Conservation (phyloP, 2,888 invertebrate species). For the Melieria picta region DNA sequence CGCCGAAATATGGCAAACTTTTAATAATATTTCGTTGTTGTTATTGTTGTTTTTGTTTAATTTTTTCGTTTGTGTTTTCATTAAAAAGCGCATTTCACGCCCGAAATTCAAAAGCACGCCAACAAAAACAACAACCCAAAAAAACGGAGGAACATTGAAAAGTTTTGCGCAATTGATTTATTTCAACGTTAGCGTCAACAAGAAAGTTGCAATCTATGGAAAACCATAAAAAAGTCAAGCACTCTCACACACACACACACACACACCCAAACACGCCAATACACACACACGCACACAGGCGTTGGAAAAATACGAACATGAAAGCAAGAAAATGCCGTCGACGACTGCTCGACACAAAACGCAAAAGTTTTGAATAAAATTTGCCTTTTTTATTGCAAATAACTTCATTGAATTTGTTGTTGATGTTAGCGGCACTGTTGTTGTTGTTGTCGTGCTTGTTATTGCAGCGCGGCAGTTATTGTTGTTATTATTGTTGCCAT, state of each 20-base stretch:
- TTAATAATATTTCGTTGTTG: no score
- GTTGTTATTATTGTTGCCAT: background rate
- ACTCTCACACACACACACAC: conserved; percentile 10
- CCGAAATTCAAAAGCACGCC: background rate
- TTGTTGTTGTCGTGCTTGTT: background rate
- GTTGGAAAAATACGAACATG: conserved; percentile 15
- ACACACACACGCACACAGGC: conserved; percentile 1
- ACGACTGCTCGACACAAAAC: background rate
- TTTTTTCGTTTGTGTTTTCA: no score
- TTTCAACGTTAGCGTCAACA: background rate
- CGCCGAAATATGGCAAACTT: no score
- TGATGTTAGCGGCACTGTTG: background rate
- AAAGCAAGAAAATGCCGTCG: background rate
- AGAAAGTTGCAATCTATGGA: background rate
- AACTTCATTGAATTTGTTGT: conserved; percentile 2
- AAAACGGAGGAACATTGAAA: background rate
- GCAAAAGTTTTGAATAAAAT: conserved; percentile 11
- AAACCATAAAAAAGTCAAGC: background rate
- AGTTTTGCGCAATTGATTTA: conserved; percentile 6
- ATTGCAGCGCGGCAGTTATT: no score
- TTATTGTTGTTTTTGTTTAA: no score
- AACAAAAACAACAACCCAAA: background rate
- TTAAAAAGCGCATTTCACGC: background rate
- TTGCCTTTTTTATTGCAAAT: conserved; percentile 5
- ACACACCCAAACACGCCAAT: conserved; percentile 15